Conservation (phyloP, 2,113 vertebrate species). For the Gallinago jamesoni region DNA sequence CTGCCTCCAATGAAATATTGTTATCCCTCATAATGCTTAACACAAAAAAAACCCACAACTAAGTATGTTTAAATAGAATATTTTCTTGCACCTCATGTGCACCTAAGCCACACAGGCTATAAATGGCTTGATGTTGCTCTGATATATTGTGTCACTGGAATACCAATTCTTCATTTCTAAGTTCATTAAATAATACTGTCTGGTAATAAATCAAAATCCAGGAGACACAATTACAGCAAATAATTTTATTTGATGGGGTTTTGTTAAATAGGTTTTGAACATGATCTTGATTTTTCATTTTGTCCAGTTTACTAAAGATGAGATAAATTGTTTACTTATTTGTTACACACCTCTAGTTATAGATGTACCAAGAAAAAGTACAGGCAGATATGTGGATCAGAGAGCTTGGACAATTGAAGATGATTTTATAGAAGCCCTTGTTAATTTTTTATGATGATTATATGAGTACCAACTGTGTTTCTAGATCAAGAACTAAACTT, state of each 20-base stretch:
- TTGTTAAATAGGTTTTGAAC: constrained; percentile 10
- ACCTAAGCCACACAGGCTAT: background rate
- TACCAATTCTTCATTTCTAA: constrained; percentile 38
- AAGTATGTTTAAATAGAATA: background rate
- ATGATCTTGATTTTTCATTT: background rate
- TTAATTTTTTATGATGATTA: background rate
- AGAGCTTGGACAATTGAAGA: background rate
- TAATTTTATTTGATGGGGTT: constrained; percentile 12
- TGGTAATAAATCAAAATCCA: constrained; percentile 33
- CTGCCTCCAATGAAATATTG: constrained; percentile 51
- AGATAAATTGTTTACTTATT: background rate
- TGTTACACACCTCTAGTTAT: background rate
- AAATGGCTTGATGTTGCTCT: constrained; percentile 38
- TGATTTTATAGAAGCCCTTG: background rate
- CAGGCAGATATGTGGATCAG: background rate
- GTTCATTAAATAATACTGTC: constrained; percentile 3
- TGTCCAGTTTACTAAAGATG: background rate
- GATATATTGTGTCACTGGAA: background rate
- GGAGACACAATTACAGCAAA: constrained; percentile 5
- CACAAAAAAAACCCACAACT: background rate
- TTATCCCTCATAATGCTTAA: constrained; percentile 44
- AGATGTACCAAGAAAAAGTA: background rate
- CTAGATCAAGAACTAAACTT: background rate
- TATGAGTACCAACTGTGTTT: background rate
- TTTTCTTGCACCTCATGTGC: constrained; percentile 32